Evolutionary conservation across 2,113 vertebrate genomes (phyloP).

Genomic region (Oophaga pumilio): DNA sequence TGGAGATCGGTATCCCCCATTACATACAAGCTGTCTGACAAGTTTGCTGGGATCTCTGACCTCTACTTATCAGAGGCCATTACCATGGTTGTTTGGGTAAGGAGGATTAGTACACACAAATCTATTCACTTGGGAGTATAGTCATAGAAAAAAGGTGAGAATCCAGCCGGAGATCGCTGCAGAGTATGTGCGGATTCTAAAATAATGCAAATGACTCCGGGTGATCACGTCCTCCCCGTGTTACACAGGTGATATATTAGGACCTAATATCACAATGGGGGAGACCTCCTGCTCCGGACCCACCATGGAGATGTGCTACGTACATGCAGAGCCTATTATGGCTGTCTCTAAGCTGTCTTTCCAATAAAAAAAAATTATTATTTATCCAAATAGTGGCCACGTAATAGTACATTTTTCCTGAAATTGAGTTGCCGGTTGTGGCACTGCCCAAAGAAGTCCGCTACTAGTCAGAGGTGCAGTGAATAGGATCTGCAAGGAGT

Average conservation of each 20-base stretch:
- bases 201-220: not conserved
- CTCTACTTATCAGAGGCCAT: not conserved
- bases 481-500: no score
- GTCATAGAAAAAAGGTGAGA: not conserved
- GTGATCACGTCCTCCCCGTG: not conserved
- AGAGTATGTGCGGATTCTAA: not conserved
- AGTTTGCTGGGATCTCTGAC: not conserved
- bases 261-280: no score
- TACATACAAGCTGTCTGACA: not conserved
- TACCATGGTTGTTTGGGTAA: conserved; percentile 11
- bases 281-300: no score
- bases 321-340: no score
- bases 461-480: no score
- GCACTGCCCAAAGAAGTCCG: no score
- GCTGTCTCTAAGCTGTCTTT: no score
- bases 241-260: not conserved
- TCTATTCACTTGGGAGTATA: not conserved
- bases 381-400: no score
- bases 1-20: not conserved
- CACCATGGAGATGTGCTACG: no score
- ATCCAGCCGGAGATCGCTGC: not conserved
- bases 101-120: conserved; percentile 17
- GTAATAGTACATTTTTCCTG: no score
- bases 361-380: no score
- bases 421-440: no score